Percentiles rank a stretch among this genome's conserved stretches.
phyloP scores from a whole-genome alignment of 1,140 invertebrate genomes.

The Cephus cinctus region DNA sequence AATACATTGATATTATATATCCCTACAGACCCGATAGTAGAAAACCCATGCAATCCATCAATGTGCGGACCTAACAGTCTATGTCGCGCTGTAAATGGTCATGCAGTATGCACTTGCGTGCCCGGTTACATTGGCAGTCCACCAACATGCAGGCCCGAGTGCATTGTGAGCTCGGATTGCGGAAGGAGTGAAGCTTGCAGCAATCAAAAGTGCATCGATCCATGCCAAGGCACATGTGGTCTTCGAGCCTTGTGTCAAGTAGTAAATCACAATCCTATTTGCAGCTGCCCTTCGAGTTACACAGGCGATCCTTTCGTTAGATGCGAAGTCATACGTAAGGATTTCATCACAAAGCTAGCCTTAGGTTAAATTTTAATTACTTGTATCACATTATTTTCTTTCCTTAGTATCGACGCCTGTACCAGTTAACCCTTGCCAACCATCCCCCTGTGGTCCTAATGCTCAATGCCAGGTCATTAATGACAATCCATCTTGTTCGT shows the following conservation, averaged over 20 bases:
- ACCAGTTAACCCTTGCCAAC: slow-evolving; percentile 61
- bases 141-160: slow-evolving; percentile 63
- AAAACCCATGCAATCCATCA: slow-evolving; percentile 58
- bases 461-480: too few species aligned
- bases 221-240: slow-evolving; percentile 66
- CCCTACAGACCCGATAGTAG: slow-evolving; percentile 18
- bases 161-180: slow-evolving; percentile 61
- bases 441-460: too few species aligned
- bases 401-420: slow-evolving; percentile 31
- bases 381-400: not conserved
- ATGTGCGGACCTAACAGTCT: slow-evolving; percentile 63
- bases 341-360: slow-evolving; percentile 25
- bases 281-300: slow-evolving; percentile 60
- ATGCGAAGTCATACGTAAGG: slow-evolving; percentile 58
- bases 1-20: not conserved
- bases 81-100: slow-evolving; percentile 61
- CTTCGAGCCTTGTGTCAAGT: slow-evolving; percentile 63
- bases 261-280: slow-evolving; percentile 67
- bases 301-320: slow-evolving; percentile 66
- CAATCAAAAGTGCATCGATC: slow-evolving; percentile 64
- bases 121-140: slow-evolving; percentile 64
- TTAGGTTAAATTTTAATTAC: slow-evolving; percentile 18
- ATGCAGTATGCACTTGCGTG: slow-evolving; percentile 64
- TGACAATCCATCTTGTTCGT: slow-evolving; percentile 59
- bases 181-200: slow-evolving; percentile 57